phyloP scores from a whole-genome alignment of 2,797 vertebrate species.

The Phataginus tetradactyla region DNA sequence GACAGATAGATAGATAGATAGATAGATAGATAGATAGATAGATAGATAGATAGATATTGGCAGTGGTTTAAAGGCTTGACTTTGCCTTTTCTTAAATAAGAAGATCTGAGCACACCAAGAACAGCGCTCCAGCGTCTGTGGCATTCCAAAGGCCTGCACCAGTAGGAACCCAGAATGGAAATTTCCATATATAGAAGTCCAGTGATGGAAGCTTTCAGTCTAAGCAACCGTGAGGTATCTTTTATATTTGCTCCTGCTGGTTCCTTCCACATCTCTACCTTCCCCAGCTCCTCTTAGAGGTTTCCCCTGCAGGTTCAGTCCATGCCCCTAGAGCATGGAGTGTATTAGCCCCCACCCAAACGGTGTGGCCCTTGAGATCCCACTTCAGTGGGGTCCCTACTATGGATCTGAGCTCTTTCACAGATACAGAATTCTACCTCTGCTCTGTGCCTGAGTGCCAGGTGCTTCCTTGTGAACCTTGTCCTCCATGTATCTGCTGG shows the following conservation, averaged over 20 bases:
- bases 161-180: neutral
- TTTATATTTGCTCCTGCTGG: neutral
- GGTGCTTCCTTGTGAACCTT: accelerated
- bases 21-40: no score
- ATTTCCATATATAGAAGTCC: neutral
- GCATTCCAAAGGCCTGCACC: neutral
- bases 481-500: accelerated
- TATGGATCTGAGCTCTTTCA: accelerated
- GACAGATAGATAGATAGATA: no score
- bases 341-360: accelerated
- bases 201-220: neutral
- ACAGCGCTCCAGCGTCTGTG: accelerated
- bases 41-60: no score
- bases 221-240: neutral
- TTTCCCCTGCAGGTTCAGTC: neutral
- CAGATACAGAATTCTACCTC: neutral
- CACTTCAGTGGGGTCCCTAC: no score
- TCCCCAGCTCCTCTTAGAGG: neutral
- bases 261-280: neutral
- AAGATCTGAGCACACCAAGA: neutral
- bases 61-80: neutral
- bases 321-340: accelerated
- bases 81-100: neutral
- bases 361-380: neutral
- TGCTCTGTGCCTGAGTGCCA: neutral